Conservation (phyloP, 1,140 invertebrate species). For the Drosophila repletoides region DNA sequence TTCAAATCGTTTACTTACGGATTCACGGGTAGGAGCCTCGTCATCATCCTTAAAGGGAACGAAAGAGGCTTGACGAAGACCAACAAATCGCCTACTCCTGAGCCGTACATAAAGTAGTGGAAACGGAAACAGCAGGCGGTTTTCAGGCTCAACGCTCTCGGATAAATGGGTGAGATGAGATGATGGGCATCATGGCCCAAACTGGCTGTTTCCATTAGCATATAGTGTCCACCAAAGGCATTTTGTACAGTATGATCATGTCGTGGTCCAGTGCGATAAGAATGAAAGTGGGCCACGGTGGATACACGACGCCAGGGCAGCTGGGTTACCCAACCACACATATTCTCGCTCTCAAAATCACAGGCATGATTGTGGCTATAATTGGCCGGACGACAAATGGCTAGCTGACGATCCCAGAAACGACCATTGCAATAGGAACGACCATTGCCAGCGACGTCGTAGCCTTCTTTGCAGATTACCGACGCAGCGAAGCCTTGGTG, state of each 20-base stretch:
- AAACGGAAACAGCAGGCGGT: constrained; percentile 75
- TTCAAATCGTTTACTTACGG: constrained; percentile 5
- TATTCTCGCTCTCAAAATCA: constrained; percentile 69
- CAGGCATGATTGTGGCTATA: constrained; percentile 44
- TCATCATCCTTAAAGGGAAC: constrained; percentile 19
- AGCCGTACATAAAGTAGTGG: constrained; percentile 75
- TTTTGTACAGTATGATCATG: constrained; percentile 69
- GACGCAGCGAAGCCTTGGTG: constrained; percentile 1
- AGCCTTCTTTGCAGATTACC: constrained; percentile 54
- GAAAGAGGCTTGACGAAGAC: constrained; percentile 63
- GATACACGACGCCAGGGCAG: constrained; percentile 54
- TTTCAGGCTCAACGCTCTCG: constrained; percentile 48
- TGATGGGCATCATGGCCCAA: constrained; percentile 16
- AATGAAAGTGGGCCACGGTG: constrained; percentile 33
- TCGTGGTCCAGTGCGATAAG: constrained; percentile 60
- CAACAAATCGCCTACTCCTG: constrained; percentile 57
- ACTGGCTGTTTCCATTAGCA: constrained; percentile 61
- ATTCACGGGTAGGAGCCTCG: too few relatives aligned
- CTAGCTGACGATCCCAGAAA: constrained; percentile 63
- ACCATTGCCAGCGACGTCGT: constrained; percentile 49
- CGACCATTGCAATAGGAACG: constrained; percentile 61
- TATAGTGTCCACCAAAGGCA: constrained; percentile 64
- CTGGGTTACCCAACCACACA: constrained; percentile 63
- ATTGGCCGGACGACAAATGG: constrained; percentile 56
- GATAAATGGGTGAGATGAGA: constrained; percentile 67